Conservation (phyloP, 2,113 vertebrate genomes). For the Bostrychus sinensis region DNA sequence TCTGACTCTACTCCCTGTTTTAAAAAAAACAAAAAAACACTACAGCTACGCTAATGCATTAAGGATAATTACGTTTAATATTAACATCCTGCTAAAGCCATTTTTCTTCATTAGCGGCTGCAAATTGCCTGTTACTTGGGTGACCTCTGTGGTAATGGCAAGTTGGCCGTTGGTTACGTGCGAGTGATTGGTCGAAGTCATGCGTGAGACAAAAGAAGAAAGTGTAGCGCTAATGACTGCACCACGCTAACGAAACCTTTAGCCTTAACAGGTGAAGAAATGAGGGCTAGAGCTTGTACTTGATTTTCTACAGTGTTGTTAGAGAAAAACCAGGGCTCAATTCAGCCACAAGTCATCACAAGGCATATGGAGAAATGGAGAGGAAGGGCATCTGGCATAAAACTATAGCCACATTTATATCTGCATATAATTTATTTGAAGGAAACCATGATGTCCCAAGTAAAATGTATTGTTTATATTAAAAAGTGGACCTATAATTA, state of each 20-base stretch:
- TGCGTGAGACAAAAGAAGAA: background rate
- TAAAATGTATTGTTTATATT: no score
- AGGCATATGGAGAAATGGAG: no score
- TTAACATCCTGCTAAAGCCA: constrained; percentile 36
- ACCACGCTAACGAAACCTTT: background rate
- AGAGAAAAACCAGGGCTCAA: no score
- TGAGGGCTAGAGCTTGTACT: background rate
- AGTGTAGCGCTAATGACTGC: background rate
- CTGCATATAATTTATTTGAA: no score
- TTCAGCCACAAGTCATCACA: no score
- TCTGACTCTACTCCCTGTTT: background rate
- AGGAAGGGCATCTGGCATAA: no score
- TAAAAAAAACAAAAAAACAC: background rate
- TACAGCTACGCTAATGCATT: background rate
- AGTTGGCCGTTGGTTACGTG: constrained; percentile 21
- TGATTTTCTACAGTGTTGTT: background rate
- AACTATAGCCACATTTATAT: no score
- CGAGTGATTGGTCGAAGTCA: constrained; percentile 9
- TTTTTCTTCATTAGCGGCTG: constrained; percentile 56
- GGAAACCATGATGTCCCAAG: no score
- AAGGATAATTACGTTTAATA: constrained; percentile 52
- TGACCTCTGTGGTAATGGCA: constrained; percentile 47
- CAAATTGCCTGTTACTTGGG: constrained; percentile 48
- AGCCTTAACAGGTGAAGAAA: background rate
- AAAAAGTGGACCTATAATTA: no score